Evolutionary conservation across 1,140 invertebrate species (phyloP).

Genomic region (Drosophila neocordata): DNA sequence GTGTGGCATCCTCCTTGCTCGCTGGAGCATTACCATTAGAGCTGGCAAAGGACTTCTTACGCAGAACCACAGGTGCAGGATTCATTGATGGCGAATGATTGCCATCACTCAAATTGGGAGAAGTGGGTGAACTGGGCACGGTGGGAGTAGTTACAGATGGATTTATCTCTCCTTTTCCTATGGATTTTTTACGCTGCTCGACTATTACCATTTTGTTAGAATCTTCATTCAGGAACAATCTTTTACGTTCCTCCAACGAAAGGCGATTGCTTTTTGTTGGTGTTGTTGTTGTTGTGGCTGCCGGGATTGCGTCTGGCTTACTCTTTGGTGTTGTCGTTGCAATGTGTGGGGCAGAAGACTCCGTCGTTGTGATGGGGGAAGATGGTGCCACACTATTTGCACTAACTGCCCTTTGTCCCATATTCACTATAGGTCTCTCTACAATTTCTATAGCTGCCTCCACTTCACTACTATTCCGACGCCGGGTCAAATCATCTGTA

Average conservation of each 20-base stretch:
- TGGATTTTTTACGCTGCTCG: constrained; percentile 69
- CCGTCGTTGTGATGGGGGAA: constrained; percentile 34
- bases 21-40: constrained; percentile 39
- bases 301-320: constrained; percentile 13
- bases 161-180: constrained; percentile 40
- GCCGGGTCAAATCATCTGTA: constrained; percentile 67
- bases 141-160: constrained; percentile 26
- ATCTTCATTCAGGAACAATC: constrained; percentile 71
- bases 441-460: constrained; percentile 83
- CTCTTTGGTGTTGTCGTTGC: constrained; percentile 37
- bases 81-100: constrained; percentile 30
- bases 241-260: constrained; percentile 73
- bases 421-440: constrained; percentile 46
- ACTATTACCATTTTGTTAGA: constrained; percentile 48
- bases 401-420: constrained; percentile 55
- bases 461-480: constrained; percentile 82
- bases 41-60: constrained; percentile 84
- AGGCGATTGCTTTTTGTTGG: constrained; percentile 44
- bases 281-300: background rate
- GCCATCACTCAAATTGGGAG: constrained; percentile 25
- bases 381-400: constrained; percentile 55
- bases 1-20: constrained; percentile 86
- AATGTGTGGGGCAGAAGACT: constrained; percentile 28
- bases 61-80: constrained; percentile 82
- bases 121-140: constrained; percentile 21